Conservation (phyloP, 1,140 invertebrate genomes). For the Sitophilus oryzae region DNA sequence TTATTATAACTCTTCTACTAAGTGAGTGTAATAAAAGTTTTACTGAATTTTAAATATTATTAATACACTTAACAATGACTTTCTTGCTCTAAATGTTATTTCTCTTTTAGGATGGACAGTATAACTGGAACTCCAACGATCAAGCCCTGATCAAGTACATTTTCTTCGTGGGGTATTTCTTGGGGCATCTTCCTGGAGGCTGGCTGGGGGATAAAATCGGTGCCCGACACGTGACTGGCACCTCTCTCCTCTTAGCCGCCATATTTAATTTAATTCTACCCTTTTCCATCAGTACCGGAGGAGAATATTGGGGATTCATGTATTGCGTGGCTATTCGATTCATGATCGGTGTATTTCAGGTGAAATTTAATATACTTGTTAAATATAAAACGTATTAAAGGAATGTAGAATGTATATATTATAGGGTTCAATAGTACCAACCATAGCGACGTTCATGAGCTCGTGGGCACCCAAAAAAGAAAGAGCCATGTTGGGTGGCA, state of each 20-base stretch:
- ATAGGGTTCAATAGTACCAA: conserved; percentile 13
- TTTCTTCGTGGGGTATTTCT: conserved; percentile 19
- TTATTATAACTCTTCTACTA: no score
- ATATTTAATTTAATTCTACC: conserved; percentile 10
- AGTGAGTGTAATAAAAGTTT: no score
- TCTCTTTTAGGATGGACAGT: conserved; percentile 16
- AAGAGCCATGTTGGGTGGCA: conserved; percentile 13
- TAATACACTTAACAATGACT: no score
- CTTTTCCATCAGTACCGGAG: not conserved
- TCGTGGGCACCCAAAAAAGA: conserved; percentile 12
- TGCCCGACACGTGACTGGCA: conserved; percentile 17
- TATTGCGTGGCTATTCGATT: not conserved
- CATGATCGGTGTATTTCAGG: not conserved
- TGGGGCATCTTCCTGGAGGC: conserved; percentile 23
- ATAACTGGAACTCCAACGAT: conserved; percentile 5
- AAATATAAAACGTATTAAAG: no score
- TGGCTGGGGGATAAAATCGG: conserved; percentile 24
- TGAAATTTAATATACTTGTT: not conserved
- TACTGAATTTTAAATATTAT: no score
- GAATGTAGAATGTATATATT: not conserved
- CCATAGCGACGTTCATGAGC: conserved; percentile 15
- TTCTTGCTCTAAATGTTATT: not conserved
- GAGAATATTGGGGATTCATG: not conserved
- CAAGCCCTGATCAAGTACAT: conserved; percentile 15
- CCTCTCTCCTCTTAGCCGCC: conserved; percentile 12